Conservation (phyloP, 2,797 vertebrate species). For the Hippoglossus hippoglossus region DNA sequence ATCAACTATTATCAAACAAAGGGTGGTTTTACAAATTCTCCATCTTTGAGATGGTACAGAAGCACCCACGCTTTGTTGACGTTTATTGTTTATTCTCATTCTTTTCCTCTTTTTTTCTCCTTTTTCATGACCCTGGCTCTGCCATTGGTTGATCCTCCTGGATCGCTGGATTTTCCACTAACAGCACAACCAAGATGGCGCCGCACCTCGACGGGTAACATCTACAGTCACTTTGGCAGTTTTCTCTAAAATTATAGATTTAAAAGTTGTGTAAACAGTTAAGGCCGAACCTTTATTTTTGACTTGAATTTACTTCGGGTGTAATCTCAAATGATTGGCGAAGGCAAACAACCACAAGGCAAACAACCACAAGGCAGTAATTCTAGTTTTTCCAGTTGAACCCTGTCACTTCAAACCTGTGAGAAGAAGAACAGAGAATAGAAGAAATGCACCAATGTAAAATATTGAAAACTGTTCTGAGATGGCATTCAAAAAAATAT, state of each 20-base stretch:
- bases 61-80: conserved; percentile 28
- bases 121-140: conserved; percentile 58
- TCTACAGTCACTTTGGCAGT: not conserved
- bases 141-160: conserved; percentile 73
- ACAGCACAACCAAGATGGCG: conserved; percentile 96
- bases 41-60: conserved; percentile 45
- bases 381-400: not conserved
- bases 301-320: not conserved
- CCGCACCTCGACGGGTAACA: conserved; percentile 96
- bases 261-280: too few relatives aligned
- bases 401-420: not conserved
- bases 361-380: not conserved
- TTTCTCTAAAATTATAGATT: too few relatives aligned
- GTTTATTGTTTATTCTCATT: conserved; percentile 60
- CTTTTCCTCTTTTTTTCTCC: conserved; percentile 73
- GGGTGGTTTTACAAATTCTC: conserved; percentile 22
- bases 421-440: not conserved
- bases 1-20: conserved; percentile 35
- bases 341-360: not conserved
- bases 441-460: not conserved
- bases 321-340: not conserved
- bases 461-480: not conserved
- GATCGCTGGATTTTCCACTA: conserved; percentile 64
- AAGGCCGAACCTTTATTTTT: not conserved
- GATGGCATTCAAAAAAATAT: too few relatives aligned